Base-by-base conservation (phyloP, 2,888 invertebrate genomes). In the Drosophila paracracens region DNA sequence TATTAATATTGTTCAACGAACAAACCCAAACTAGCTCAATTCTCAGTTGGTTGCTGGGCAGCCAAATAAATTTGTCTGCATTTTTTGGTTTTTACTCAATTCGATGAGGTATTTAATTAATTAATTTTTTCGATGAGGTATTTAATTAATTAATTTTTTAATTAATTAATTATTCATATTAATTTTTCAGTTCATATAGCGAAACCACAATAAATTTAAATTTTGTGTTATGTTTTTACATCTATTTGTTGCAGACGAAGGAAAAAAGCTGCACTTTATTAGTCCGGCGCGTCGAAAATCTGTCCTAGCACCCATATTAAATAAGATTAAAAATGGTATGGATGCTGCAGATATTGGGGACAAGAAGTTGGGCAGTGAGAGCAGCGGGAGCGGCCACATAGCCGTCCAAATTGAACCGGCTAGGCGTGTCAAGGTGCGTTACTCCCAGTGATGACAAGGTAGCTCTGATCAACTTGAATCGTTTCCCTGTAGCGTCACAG, bases 201-300 rank as follows among this genome's bases (percentile, higher is more conserved):
- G 21, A 46, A 46, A 13, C 4, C 3, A 21, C 0, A 21, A 46
- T 1, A 8, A 46, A 25, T 46, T 7, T 0, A 4, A 13, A 16
- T 25, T 46, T 46, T 25, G 1, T 13, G 0, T 21, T 18, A 13
- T 43, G 25, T 6, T 31, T 40, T n/a, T 57, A 0, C 21, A 31
- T 31, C 5, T 11, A 27, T n/a, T 35, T 31, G 27, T 78, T 64
- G 2, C 75, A 93, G 93, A 92, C 86, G 92, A 93, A 92, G 93
- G 92, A 93, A 93, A 92, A 93, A 93, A 92, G 74, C 76, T 93
- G 36, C 92, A 93, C 74, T 93, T 92, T 77, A 91, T 92, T 57
- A 92, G 92, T 76, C 92, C 92, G 53, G 92, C 92, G 48, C 89
- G 93, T 54, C 85, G 93, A 57, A 93, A 92, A 80, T 93, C 93